Base-by-base conservation (phyloP, 2,797 vertebrate genomes). In the Phataginus tetradactyla region DNA sequence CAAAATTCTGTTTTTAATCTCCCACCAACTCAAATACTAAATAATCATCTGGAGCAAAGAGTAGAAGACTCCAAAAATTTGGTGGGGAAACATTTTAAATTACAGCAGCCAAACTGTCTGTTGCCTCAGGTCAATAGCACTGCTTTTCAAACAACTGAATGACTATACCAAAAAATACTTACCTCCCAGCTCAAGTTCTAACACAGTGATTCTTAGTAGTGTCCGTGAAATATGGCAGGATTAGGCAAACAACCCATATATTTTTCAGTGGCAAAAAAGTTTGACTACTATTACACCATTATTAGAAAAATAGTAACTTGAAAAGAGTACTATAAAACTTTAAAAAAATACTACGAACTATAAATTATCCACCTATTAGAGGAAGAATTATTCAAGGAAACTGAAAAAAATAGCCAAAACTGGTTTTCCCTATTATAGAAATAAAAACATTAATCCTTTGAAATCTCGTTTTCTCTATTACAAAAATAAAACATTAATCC, bases 121-220 rank as follows among this genome's bases (percentile, higher is more conserved):
- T 45, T 94, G 39, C 34, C 53, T 86, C 34, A 78, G 21, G 63
- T 86, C 66, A 91, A 5, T 57, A 91, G 37, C 12, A n/a, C 66
- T 66, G 64, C 34, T 86, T 91, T 86, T 86, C 81, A 86, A 86
- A 85, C 63, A 85, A 61, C 27, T 69, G 27, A 77, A 61, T 59
- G 25, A 77, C 51, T 90, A n/a, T 51, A 51, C 10, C 21, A 59
- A 71, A 55, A 72, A 79, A 86, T 51, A 39, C 23, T 64, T 55
- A n/a, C 1, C 10, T 85, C 34, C 13, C 34, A 69, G 39, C 42
- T 69, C n/a, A 77, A 42, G 57, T 63, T 72, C 29, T 71, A 49
- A 84, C 20, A 79, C 39, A 64, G 55, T 55, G 49, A 81, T 45
- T 87, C 21, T 72, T 72, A 75, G 49, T 37, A 75, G 51, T 61